Conservation (phyloP, 1,140 invertebrate species). For the Zophobas morio region DNA sequence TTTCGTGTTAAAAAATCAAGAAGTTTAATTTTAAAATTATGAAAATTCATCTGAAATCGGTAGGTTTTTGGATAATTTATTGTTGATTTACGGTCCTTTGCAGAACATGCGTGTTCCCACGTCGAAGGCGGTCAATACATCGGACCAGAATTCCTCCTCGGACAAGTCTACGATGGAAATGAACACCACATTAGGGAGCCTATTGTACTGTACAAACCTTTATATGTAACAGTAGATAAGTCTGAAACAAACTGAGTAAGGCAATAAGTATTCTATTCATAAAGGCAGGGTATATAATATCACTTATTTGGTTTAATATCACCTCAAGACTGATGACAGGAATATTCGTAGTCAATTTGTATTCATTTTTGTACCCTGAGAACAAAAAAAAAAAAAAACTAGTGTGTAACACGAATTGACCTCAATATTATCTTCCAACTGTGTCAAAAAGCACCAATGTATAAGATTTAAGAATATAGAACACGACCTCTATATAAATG, state of each 20-base stretch:
- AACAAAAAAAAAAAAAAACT: neutral
- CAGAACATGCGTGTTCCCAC: conserved; percentile 79
- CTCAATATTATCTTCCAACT: conserved; percentile 35
- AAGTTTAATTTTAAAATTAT: neutral
- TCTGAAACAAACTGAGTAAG: conserved; percentile 52
- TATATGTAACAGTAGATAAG: conserved; percentile 76
- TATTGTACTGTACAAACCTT: conserved; percentile 78
- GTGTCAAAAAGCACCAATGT: conserved; percentile 32
- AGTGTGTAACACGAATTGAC: conserved; percentile 5
- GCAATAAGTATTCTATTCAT: conserved; percentile 37
- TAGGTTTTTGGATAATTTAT: neutral
- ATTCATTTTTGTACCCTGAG: conserved; percentile 41
- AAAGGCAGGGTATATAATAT: conserved; percentile 28
- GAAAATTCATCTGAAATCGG: neutral
- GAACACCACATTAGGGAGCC: conserved; percentile 68
- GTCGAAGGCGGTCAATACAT: conserved; percentile 88
- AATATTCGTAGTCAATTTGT: conserved; percentile 51
- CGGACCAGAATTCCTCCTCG: conserved; percentile 85
- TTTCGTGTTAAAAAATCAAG: neutral
- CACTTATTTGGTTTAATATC: conserved; percentile 19
- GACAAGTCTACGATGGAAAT: conserved; percentile 87
- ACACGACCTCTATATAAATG: conserved; percentile 16
- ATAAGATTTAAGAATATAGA: conserved; percentile 2
- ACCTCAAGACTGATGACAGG: conserved; percentile 50
- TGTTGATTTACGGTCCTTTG: neutral